Percentiles rank a stretch among this genome's conserved stretches.
Conservation (phyloP, 2,888 invertebrate genomes). For the Latrodectus elegans region DNA sequence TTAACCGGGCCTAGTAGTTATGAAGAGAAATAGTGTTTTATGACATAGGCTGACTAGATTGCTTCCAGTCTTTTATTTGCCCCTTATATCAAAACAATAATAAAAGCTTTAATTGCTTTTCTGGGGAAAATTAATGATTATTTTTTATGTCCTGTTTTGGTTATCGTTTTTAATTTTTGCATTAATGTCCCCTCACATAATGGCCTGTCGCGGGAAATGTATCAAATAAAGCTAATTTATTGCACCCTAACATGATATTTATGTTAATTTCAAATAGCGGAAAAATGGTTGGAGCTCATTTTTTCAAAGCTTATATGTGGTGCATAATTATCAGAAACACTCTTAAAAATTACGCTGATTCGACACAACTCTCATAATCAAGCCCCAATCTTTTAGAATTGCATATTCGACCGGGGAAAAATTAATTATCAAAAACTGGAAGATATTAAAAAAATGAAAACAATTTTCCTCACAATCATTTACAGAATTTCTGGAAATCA, state of each 20-base stretch:
- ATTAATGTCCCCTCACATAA: slow-evolving; percentile 32
- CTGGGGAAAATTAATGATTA: slow-evolving; percentile 52
- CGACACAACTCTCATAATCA: neutral
- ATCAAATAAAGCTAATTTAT: slow-evolving; percentile 17
- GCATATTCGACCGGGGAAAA: no score
- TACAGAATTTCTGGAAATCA: no score
- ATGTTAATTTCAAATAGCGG: slow-evolving; percentile 32
- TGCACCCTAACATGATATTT: slow-evolving; percentile 40
- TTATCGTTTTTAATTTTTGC: slow-evolving; percentile 53
- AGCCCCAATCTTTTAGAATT: no score
- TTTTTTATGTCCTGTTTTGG: slow-evolving; percentile 14
- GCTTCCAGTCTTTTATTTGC: neutral
- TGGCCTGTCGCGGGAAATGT: slow-evolving; percentile 17
- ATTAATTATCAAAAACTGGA: no score
- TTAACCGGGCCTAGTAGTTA: slow-evolving; percentile 8
- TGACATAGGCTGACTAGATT: slow-evolving; percentile 45
- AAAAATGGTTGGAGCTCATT: neutral
- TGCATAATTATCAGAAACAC: neutral
- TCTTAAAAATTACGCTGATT: neutral
- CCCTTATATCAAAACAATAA: slow-evolving; percentile 36
- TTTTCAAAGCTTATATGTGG: neutral
- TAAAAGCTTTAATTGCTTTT: slow-evolving; percentile 50
- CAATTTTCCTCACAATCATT: no score
- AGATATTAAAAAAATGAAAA: no score
- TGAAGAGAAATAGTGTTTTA: slow-evolving; percentile 52